Evolutionary conservation across 2,888 invertebrate genomes (phyloP).

Genomic region (Drosophila dives): DNA sequence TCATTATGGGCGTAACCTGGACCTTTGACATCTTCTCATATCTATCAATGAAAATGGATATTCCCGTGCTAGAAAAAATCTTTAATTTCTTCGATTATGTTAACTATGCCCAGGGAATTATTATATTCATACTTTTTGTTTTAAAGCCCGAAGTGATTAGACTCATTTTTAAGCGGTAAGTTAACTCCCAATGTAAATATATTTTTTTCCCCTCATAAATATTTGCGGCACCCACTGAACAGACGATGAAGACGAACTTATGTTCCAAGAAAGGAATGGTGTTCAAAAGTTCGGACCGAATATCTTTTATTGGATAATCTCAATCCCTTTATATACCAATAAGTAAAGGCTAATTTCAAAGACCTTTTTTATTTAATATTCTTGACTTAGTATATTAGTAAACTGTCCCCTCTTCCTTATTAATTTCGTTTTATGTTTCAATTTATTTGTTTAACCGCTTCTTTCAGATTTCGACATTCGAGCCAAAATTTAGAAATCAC

Average conservation of each 20-base stretch:
- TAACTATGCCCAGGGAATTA: slow-evolving; percentile 66
- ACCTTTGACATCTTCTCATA: slow-evolving; percentile 91
- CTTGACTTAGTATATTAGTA: neutral
- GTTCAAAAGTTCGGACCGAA: slow-evolving; percentile 24
- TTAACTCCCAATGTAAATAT: neutral
- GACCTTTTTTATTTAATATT: neutral
- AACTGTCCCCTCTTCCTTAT: too few species aligned
- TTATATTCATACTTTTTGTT: slow-evolving; percentile 74
- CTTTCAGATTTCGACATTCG: neutral
- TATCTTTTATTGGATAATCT: slow-evolving; percentile 51
- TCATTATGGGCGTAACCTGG: slow-evolving; percentile 95
- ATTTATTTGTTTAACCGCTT: neutral
- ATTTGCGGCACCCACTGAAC: slow-evolving; percentile 32
- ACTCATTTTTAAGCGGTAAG: slow-evolving; percentile 59
- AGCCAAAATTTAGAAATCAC: neutral
- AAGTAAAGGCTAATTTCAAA: neutral
- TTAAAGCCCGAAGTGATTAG: slow-evolving; percentile 62
- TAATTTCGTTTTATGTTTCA: neutral
- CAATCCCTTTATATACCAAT: neutral
- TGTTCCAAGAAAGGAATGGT: slow-evolving; percentile 44
- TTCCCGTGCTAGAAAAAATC: neutral
- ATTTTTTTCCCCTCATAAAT: slow-evolving; percentile 35
- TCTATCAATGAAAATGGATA: slow-evolving; percentile 78
- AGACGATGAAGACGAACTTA: slow-evolving; percentile 57
- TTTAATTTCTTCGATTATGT: slow-evolving; percentile 41